Conservation (phyloP, 2,113 vertebrate species). For the Menura novaehollandiae region DNA sequence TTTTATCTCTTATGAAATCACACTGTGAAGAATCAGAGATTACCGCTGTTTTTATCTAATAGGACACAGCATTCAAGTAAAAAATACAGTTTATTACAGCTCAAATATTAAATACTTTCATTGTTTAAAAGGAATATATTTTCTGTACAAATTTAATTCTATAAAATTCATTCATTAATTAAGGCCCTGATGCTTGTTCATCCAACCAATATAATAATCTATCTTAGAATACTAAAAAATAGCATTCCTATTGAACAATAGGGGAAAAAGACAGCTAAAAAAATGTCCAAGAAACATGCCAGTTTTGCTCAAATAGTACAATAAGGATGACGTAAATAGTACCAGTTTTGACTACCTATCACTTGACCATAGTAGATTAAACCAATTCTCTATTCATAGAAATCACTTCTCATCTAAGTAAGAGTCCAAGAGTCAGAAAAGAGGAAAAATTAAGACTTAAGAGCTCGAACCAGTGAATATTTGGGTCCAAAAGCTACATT, state of each 20-base stretch:
- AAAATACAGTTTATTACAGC: constrained; percentile 23
- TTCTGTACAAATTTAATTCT: constrained; percentile 44
- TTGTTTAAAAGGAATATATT: constrained; percentile 10
- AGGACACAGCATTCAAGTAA: background rate
- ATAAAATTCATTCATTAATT: constrained; percentile 54
- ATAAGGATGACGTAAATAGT: background rate
- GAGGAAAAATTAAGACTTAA: background rate
- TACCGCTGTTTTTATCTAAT: constrained; percentile 26
- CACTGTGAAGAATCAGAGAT: constrained; percentile 30
- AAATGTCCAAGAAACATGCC: background rate
- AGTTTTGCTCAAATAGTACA: background rate
- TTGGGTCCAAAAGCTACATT: background rate
- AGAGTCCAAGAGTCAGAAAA: background rate
- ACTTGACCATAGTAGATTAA: background rate
- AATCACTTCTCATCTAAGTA: background rate
- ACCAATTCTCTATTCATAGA: background rate
- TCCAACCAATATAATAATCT: constrained; percentile 33
- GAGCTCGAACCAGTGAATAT: background rate
- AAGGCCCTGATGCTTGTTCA: constrained; percentile 50
- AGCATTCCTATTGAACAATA: background rate
- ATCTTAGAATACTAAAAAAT: background rate
- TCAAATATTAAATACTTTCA: background rate
- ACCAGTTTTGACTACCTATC: background rate
- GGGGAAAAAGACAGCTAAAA: background rate
- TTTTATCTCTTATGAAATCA: constrained; percentile 16